phyloP scores from a whole-genome alignment of 2,113 vertebrate species.

The Macheiramphus alcinus region DNA sequence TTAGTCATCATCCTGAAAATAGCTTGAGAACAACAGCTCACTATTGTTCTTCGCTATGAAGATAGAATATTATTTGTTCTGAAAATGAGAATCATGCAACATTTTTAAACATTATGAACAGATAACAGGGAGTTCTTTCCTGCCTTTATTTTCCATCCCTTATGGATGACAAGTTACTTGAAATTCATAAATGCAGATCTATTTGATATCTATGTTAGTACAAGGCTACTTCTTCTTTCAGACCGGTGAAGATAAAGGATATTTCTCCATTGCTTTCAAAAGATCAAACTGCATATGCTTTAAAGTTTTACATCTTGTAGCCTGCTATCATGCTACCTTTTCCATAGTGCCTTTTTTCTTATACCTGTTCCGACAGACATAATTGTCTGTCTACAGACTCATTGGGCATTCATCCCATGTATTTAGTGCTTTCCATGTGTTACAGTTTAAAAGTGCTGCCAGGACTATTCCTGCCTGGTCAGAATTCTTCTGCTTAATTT shows the following conservation, averaged over 20 bases:
- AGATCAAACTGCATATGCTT: neutral
- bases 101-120: neutral
- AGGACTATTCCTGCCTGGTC: neutral
- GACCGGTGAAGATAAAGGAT: neutral
- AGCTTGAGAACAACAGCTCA: neutral
- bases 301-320: neutral
- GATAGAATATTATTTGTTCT: neutral
- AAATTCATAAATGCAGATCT: neutral
- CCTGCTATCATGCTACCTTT: neutral
- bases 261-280: neutral
- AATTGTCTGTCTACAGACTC: neutral
- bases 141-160: neutral
- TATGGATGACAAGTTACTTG: neutral
- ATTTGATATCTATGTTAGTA: neutral
- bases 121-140: neutral
- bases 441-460: neutral
- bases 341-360: neutral
- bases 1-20: neutral
- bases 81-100: neutral
- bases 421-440: slow-evolving; percentile 11
- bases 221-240: neutral
- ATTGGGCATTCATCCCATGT: neutral
- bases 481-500: neutral
- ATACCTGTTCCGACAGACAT: neutral
- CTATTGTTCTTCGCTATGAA: neutral